Conservation (phyloP, 2,113 vertebrate genomes). For the pig (Sus scrofa) region T2T-Sscrofa CM000829.6:70717501-70718000, state of each 20-base stretch:
- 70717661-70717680: background rate
- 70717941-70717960: background rate
- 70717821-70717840: background rate
- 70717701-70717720: background rate
- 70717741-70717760: background rate
- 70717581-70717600: background rate
- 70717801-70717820: background rate
- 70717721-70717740: background rate
- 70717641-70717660: background rate
- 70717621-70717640: background rate
- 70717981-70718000: background rate
- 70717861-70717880: background rate
- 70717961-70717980: slow-evolving; percentile 46
- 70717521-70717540: background rate
- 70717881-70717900: slow-evolving; percentile 25
- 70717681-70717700: background rate
- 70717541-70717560: background rate
- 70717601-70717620: background rate
- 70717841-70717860: background rate
- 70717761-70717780: background rate
- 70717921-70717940: slow-evolving; percentile 21
- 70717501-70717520: no score
- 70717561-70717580: background rate
- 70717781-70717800: slow-evolving; percentile 33
- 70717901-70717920: slow-evolving; percentile 50